phyloP scores from a whole-genome alignment of 2,113 vertebrate genomes.

The Potamarius usumacintae region DNA sequence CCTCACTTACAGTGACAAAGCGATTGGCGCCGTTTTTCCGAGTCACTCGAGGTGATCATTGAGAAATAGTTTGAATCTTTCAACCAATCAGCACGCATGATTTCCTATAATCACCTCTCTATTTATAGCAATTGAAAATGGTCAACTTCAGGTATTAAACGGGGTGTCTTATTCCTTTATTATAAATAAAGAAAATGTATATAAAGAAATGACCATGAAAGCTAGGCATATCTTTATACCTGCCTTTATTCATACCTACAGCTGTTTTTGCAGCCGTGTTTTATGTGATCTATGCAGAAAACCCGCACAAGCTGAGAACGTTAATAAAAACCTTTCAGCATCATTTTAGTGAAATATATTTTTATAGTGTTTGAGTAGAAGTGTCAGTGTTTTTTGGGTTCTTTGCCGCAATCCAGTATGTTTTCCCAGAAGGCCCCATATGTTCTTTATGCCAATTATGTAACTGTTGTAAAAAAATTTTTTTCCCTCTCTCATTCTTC shows the following conservation, averaged over 20 bases:
- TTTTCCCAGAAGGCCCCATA: not conserved
- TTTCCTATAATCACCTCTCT: too few species aligned
- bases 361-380: not conserved
- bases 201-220: not conserved
- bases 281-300: not conserved
- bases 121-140: not conserved
- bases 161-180: not conserved
- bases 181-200: not conserved
- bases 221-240: not conserved
- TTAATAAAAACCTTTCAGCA: not conserved
- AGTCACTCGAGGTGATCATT: too few species aligned
- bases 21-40: too few species aligned
- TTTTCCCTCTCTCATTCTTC: constrained; percentile 19
- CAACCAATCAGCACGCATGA: too few species aligned
- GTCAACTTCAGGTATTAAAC: not conserved
- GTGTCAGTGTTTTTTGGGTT: not conserved
- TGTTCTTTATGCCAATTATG: not conserved
- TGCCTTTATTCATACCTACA: not conserved
- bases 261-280: not conserved
- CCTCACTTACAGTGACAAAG: too few species aligned
- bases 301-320: not conserved
- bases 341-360: not conserved
- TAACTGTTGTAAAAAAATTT: not conserved
- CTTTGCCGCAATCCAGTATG: not conserved
- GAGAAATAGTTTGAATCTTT: too few species aligned